These are phyloP conservation scores for Sycophila sp. DNA, from an alignment of 1,140 invertebrate species.

Conservation along the genomic window DNA sequence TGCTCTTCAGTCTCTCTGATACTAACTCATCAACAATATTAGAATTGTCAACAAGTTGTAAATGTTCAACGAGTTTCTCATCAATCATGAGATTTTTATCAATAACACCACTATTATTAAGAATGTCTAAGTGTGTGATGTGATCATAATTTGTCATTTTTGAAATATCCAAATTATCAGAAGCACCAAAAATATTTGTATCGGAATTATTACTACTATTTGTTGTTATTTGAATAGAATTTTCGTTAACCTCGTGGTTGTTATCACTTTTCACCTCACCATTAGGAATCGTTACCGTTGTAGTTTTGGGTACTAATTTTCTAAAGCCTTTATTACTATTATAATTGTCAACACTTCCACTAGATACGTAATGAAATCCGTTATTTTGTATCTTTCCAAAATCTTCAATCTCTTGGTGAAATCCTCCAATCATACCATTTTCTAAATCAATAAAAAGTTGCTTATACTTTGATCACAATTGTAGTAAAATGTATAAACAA, in stretches of 20 bases:
- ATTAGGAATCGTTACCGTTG: conserved; percentile 14
- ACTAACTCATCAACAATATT: conserved; percentile 59
- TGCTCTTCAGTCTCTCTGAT: conserved; percentile 59
- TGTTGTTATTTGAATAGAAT: conserved; percentile 42
- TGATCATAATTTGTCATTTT: conserved; percentile 58
- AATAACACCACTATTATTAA: conserved; percentile 56
- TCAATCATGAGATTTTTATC: conserved; percentile 62
- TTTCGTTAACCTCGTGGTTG: conserved; percentile 4
- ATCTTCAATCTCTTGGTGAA: conserved; percentile 33
- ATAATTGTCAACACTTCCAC: conserved; percentile 42
- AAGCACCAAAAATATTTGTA: conserved; percentile 55
- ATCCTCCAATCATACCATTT: conserved; percentile 41
- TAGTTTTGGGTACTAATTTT: conserved; percentile 49
- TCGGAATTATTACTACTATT: conserved; percentile 41
- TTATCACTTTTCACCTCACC: conserved; percentile 29
- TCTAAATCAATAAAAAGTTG: conserved; percentile 31
- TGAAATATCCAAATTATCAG: conserved; percentile 55
- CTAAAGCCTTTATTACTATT: conserved; percentile 47
- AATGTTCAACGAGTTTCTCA: conserved; percentile 59
- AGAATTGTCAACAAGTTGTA: conserved; percentile 58
- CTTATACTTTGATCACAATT: not conserved
- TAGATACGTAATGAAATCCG: conserved; percentile 40
- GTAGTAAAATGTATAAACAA: not conserved
- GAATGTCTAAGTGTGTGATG: conserved; percentile 58
- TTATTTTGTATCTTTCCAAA: conserved; percentile 45